Evolutionary conservation across 2,113 vertebrate genomes (phyloP).

Genomic region (Malurus cyaneus): DNA sequence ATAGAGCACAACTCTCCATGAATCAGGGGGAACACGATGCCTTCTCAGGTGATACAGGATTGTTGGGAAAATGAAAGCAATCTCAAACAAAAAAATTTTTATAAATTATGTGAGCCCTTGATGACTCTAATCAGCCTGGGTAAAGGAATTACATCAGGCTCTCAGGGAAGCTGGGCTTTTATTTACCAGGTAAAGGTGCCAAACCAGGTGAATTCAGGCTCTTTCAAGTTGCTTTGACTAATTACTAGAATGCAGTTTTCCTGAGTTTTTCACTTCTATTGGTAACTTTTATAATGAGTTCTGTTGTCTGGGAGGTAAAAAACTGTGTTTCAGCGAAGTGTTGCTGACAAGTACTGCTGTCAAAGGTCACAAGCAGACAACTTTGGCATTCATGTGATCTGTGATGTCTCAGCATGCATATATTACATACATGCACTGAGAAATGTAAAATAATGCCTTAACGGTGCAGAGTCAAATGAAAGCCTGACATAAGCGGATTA

Average conservation of each 20-base stretch:
- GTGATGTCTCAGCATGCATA: neutral
- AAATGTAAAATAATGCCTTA: neutral
- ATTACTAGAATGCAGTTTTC: neutral
- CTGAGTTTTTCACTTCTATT: neutral
- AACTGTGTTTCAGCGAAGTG: neutral
- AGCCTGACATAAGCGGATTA: neutral
- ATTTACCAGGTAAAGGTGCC: neutral
- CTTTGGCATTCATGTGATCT: neutral
- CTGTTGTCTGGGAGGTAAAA: neutral
- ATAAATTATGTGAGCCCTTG: neutral
- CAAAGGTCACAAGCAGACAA: neutral
- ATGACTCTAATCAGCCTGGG: neutral
- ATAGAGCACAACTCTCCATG: slow-evolving; percentile 28
- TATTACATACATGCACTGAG: neutral
- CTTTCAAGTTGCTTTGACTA: neutral
- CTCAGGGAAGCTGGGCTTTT: neutral
- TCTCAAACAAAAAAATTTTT: neutral
- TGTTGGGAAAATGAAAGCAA: slow-evolving; percentile 2
- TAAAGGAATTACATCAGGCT: neutral
- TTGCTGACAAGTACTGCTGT: neutral
- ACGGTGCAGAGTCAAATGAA: neutral
- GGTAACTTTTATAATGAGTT: neutral
- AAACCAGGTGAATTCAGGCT: neutral
- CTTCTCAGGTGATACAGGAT: neutral
- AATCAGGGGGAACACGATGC: slow-evolving; percentile 8